Base-by-base conservation (phyloP, 2,113 vertebrate species). In the Neopipo cinnamomea region DNA sequence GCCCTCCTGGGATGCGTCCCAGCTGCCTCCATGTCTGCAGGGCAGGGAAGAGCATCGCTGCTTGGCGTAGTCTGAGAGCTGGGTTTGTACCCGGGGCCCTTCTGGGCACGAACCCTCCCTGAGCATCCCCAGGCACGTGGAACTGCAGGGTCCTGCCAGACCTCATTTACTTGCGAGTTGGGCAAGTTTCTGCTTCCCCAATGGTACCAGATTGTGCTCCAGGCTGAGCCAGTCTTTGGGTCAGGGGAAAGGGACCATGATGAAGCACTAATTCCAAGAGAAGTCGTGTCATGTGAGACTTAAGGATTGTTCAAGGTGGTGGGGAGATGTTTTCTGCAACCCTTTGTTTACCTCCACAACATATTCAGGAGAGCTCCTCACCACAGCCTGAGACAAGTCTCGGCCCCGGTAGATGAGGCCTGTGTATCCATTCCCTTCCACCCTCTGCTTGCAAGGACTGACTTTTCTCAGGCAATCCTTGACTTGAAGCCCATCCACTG, bases 1-100 rank as follows among this genome's bases (percentile, higher is more conserved):
- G 16, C 17, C 27, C 25, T 85, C 59, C 12, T 61, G 46, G 27
- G 14, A 33, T 0, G 6, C 11, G 0, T 0, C 55, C 39, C 73
- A 70, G 73, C 47, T 61, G 46, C 63, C 65, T 62, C 39, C 39
- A n/a, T 47, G 56, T 23, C 74, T 71, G 47, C 47, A 71, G 47
- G 85, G 74, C 47, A 87, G 63, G 84, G 84, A 77, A 70, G 73
- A 15, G 1, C 46, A 62, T 7, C 24, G 2, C 28, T 63, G 14
- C 39, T 70, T 62, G 47, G 14, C 41, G 56, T 55, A 30, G 41
- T 63, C 15, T 71, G 66, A 71, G 65, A 55, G 56, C 41, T 30
- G 56, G 9, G 4, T 58, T 58, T 67, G 72, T 18, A 50, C 21
- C 25, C 52, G 42, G 35, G 8, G n/a, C 8, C 8, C 4, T 79